Evolutionary conservation across 2,888 invertebrate genomes (phyloP), one percentile per base, ranked within the genome.

Genomic region (Tyria jacobaeae): DNA sequence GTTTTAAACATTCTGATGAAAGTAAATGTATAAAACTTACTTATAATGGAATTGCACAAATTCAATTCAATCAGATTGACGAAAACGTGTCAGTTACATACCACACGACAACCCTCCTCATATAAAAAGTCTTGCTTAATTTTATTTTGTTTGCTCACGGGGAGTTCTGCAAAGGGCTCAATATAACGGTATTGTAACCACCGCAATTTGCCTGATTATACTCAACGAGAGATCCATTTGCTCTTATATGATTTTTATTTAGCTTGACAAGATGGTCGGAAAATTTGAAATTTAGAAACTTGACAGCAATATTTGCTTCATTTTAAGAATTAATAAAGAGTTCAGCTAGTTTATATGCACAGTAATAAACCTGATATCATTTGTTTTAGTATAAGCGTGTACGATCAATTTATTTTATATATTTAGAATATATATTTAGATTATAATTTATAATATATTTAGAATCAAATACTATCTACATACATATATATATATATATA

Each of bases 141-240:
- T 82, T 76, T 76, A 79, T 81, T 81, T 76, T 76, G 73, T 77
- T 73, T 76, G 69, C 74, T 73, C 70, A 72, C 69, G 71, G 68
- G n/a, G 64, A 44, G 49, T 49, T 52, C 31, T 59, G 59, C 7
- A 9, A 15, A 51, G 44, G 57, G 57, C 35, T 47, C 48, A 48
- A 66, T 77, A 73, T 71, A 76, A 75, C 70, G 73, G 75, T 71
- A 77, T 74, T 70, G 71, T 79, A 73, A 64, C 67, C 62, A 60
- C 67, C 68, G 69, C 75, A 74, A 79, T 79, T 81, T 75, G 74
- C 67, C 71, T 80, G 81, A 81, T 81, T 81, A 78, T 73, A 71
- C 64, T 68, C 66, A 56, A 70, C 72, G 71, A 50, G 49, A 70
- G 64, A 61, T 66, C 62, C 65, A 66, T 66, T 63, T 50, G 57